phyloP scores from a whole-genome alignment of 1,140 invertebrate genomes.

The Microplitis mediator region DNA sequence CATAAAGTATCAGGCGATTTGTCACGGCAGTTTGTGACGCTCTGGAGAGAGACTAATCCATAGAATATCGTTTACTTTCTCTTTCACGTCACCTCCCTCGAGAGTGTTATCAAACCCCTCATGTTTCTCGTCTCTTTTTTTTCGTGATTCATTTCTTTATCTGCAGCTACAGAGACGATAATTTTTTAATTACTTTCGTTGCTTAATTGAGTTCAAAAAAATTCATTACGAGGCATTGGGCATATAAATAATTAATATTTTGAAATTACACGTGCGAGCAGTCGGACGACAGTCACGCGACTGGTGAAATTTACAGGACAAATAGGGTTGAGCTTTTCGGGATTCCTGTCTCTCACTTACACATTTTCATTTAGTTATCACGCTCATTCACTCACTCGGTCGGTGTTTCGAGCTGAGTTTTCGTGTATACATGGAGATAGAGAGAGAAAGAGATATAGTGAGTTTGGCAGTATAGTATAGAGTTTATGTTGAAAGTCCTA shows the following conservation, averaged over 20 bases:
- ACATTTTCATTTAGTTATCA: not conserved
- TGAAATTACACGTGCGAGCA: conserved; percentile 40
- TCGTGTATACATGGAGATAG: conserved; percentile 28
- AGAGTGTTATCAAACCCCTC: conserved; percentile 12
- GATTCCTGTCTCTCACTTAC: conserved; percentile 39
- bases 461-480: conserved; percentile 11
- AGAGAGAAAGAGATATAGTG: conserved; percentile 25
- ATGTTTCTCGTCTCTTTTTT: not conserved
- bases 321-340: conserved; percentile 38
- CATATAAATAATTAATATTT: not conserved
- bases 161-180: too few relatives aligned
- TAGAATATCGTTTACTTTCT: conserved; percentile 51
- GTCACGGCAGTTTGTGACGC: conserved; percentile 53
- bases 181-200: too few relatives aligned
- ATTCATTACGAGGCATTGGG: too few relatives aligned
- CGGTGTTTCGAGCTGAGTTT: conserved; percentile 49
- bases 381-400: conserved; percentile 4
- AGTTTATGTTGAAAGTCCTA: conserved; percentile 14
- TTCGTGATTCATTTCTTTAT: not conserved
- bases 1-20: conserved; percentile 55
- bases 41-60: conserved; percentile 37
- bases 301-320: conserved; percentile 44
- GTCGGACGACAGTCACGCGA: conserved; percentile 55
- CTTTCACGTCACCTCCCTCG: conserved; percentile 49
- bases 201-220: too few relatives aligned